Percentiles rank a stretch among this genome's conserved stretches.
Evolutionary conservation across 2,797 vertebrate species (phyloP).

Genomic region (Picus viridis): DNA sequence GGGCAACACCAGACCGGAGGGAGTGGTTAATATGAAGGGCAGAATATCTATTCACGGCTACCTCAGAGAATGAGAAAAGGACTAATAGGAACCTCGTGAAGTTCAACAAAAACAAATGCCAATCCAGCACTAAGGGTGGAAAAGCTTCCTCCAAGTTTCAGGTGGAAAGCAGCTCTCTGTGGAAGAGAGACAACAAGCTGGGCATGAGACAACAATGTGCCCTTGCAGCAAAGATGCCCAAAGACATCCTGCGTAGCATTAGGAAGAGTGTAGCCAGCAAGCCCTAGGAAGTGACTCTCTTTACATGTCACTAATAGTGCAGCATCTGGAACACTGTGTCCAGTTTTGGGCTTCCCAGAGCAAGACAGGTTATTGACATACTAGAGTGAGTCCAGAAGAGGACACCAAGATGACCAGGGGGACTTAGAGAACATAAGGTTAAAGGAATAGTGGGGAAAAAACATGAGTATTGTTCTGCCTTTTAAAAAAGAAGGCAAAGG

Average conservation of each 20-base stretch:
- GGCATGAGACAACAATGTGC: neutral
- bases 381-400: neutral
- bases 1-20: no score
- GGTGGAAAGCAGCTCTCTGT: no score
- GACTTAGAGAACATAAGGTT: neutral
- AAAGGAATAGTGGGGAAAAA: neutral
- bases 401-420: neutral
- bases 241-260: neutral
- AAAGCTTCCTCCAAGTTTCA: no score
- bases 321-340: no score
- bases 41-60: no score
- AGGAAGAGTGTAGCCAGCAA: neutral
- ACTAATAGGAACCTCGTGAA: no score
- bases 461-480: fast-evolving
- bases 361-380: neutral
- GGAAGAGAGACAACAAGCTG: no score
- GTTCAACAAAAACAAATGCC: no score
- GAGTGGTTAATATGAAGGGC: no score
- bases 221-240: neutral
- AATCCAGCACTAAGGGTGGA: no score
- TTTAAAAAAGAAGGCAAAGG: neutral
- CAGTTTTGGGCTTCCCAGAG: neutral
- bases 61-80: no score
- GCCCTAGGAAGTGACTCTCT: neutral
- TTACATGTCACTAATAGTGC: neutral